Conservation (phyloP, 2,113 vertebrate species). For the Ceyx cyanopectus region DNA sequence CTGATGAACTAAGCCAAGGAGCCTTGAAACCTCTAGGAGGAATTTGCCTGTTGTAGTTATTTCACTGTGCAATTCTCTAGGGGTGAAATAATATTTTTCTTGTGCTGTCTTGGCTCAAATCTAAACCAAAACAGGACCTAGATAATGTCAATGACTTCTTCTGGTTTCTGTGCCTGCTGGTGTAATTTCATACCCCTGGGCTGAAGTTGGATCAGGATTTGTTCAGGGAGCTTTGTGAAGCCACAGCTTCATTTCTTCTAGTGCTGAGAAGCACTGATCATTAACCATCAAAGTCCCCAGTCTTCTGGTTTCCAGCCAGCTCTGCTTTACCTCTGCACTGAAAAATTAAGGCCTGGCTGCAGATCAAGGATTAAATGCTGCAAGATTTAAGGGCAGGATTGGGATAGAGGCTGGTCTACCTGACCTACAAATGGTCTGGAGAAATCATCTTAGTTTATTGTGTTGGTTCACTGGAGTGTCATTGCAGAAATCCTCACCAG, state of each 20-base stretch:
- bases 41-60: not conserved
- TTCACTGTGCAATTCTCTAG: not conserved
- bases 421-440: conserved; percentile 25
- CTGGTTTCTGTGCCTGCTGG: not conserved
- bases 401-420: not conserved
- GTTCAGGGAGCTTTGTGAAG: not conserved
- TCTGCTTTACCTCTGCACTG: not conserved
- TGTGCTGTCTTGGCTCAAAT: not conserved
- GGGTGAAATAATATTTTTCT: not conserved
- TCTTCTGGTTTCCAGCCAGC: not conserved
- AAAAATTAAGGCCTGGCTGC: conserved; percentile 28
- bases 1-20: not conserved
- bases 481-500: not conserved
- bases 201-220: not conserved
- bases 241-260: not conserved
- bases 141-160: not conserved
- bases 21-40: not conserved
- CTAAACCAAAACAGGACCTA: not conserved
- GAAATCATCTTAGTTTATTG: not conserved
- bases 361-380: conserved; percentile 23
- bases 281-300: not conserved
- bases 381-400: not conserved
- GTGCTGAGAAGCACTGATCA: not conserved
- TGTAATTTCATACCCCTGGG: not conserved
- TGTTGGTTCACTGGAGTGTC: not conserved